Evolutionary conservation across 2,888 invertebrate genomes (phyloP), one percentile per base, ranked within the genome.

Genomic region (Eretmocerus hayati): DNA sequence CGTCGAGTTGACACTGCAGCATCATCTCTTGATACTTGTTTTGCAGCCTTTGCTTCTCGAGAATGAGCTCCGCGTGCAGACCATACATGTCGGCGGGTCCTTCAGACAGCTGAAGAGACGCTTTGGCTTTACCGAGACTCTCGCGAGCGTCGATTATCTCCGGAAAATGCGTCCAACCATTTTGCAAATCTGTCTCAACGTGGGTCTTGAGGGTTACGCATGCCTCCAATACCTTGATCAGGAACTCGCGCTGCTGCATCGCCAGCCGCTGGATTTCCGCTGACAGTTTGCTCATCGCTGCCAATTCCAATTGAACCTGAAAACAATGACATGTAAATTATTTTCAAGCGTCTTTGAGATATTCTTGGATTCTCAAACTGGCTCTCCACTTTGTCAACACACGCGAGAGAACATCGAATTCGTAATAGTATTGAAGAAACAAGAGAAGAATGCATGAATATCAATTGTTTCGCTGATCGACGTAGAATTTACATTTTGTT

Each of bases 121-220:
- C 74, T 54, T 80, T 77, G 5, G 81, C 78, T 60, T 80, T 81
- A 40, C 78, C 77, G 40, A 83, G 67, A 31, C 78, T 75, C 58
- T 83, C 83, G 21, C 80, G 75, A 52, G 83, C 81, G 58, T 84
- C 83, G 52, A 78, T 77, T 54, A 84, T 75, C 64, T 84, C 83
- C 5, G 76, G 74, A 56, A 80, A 75, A 52, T 82, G 80, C 36
- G 80, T 78, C 66, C 80, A 77, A 58, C 83, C 83, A 61, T 80
- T 81, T 54, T 82, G 80, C 57, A 87, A 74, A 65, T 86, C 85
- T 41, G 83, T 81, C 71, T 86, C 86, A 42, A 87, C 82, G 71
- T 84, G 84, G 49, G 83, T 80, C 67, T 86, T 86, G 40, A 87
- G 70, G 50, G 84, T 81, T 39, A 83, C 81, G 69, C 85, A 84